Percentiles rank a stretch among this genome's conserved stretches.
Evolutionary conservation across 2,888 invertebrate genomes (phyloP).

Genomic region (Conomelus anceps): DNA sequence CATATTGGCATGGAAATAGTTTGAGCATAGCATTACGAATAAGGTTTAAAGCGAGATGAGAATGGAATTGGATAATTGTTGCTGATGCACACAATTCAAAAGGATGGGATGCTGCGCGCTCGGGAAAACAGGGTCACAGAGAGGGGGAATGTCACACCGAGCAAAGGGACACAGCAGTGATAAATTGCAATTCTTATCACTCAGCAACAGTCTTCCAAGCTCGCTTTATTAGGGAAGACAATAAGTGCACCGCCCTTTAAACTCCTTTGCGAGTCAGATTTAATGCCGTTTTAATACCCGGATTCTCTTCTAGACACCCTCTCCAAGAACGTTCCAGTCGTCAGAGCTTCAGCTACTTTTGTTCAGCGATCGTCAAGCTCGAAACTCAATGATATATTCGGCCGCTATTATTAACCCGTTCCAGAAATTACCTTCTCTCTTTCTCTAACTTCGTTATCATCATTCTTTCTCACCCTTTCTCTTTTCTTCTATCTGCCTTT

Average conservation of each 20-base stretch:
- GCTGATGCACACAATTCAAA: neutral
- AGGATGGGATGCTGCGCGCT: neutral
- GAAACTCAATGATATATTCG: neutral
- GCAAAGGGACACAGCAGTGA: neutral
- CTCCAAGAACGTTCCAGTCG: neutral
- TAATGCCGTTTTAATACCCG: constrained; percentile 11
- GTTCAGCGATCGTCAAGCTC: neutral
- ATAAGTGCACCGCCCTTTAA: neutral
- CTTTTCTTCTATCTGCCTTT: neutral
- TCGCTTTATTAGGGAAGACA: constrained; percentile 11
- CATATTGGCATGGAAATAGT: neutral
- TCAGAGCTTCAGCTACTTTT: neutral
- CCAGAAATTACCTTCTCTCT: neutral
- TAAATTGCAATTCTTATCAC: constrained; percentile 11
- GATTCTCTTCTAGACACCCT: neutral
- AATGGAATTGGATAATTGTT: neutral
- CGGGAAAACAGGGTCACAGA: neutral
- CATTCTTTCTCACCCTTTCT: neutral
- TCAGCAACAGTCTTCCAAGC: constrained; percentile 5
- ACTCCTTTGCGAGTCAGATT: constrained; percentile 2
- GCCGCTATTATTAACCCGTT: neutral
- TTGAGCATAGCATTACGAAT: neutral
- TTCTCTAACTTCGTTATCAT: neutral
- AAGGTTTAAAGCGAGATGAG: neutral
- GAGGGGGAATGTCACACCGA: neutral